phyloP scores from a whole-genome alignment of 2,888 invertebrate genomes.

The Phymatocera aterrima region DNA sequence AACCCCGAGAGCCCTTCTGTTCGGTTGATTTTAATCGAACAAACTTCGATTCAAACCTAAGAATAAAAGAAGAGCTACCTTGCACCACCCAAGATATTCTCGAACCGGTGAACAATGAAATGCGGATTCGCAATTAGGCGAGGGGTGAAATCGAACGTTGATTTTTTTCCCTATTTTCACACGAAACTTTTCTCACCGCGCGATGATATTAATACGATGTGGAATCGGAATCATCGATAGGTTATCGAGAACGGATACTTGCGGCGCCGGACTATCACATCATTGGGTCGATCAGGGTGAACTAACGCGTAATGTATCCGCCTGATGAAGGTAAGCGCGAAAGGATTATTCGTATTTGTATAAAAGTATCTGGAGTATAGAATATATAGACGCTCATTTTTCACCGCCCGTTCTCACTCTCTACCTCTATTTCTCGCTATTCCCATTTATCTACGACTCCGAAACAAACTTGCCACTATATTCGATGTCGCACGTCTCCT shows the following conservation, averaged over 20 bases:
- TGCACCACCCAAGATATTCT: background rate
- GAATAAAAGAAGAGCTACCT: background rate
- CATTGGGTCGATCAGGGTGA: no score
- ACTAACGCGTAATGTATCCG: no score
- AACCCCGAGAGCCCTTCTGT: conserved; percentile 31
- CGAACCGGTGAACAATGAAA: conserved; percentile 22
- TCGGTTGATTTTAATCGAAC: conserved; percentile 37
- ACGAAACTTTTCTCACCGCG: background rate
- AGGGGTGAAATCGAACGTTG: conserved; percentile 3
- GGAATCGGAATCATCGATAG: background rate
- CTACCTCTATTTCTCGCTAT: no score
- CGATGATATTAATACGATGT: no score
- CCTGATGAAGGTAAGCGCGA: no score
- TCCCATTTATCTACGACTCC: no score
- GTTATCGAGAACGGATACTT: background rate
- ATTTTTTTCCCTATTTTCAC: background rate
- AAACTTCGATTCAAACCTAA: conserved; percentile 23
- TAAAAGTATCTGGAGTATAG: no score
- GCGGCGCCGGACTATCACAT: no score
- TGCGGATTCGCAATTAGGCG: conserved; percentile 16
- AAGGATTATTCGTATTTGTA: no score
- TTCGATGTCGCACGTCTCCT: background rate
- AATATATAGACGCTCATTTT: background rate
- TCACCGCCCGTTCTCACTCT: no score
- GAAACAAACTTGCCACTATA: background rate